These are phyloP conservation scores for Allacma fusca DNA, from an alignment of 2,888 invertebrate species.

Conservation along the genomic window DNA sequence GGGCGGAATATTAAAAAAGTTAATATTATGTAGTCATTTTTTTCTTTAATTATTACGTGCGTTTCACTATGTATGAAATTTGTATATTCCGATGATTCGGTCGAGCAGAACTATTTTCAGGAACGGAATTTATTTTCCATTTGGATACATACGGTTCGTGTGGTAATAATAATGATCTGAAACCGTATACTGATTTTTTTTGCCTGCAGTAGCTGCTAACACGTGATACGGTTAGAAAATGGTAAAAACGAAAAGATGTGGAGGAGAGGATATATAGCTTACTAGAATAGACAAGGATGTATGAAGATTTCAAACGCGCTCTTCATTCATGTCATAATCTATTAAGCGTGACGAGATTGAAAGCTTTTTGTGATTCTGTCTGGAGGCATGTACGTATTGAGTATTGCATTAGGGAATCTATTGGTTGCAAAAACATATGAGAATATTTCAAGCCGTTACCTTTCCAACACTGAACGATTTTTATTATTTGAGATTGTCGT, in stretches of 20 bases:
- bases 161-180: neutral
- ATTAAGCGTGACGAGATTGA: constrained; percentile 17
- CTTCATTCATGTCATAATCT: constrained; percentile 1
- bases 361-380: neutral
- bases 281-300: neutral
- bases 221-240: too few relatives aligned
- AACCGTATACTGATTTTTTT: too few relatives aligned
- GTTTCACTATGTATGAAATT: too few relatives aligned
- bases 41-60: too few relatives aligned
- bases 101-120: neutral
- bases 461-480: too few relatives aligned
- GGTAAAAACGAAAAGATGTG: too few relatives aligned
- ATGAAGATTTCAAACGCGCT: neutral
- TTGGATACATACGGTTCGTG: neutral
- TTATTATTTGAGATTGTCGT: too few relatives aligned
- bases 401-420: neutral
- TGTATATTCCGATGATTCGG: neutral
- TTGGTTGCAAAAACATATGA: neutral
- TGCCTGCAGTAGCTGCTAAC: too few relatives aligned
- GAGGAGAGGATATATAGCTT: too few relatives aligned
- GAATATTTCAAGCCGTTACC: too few relatives aligned
- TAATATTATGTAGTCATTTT: too few relatives aligned
- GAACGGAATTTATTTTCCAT: neutral
- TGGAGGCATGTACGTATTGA: neutral
- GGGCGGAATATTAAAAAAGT: neutral